Conservation (phyloP, 2,888 invertebrate species). For the Lymantria monacha region DNA sequence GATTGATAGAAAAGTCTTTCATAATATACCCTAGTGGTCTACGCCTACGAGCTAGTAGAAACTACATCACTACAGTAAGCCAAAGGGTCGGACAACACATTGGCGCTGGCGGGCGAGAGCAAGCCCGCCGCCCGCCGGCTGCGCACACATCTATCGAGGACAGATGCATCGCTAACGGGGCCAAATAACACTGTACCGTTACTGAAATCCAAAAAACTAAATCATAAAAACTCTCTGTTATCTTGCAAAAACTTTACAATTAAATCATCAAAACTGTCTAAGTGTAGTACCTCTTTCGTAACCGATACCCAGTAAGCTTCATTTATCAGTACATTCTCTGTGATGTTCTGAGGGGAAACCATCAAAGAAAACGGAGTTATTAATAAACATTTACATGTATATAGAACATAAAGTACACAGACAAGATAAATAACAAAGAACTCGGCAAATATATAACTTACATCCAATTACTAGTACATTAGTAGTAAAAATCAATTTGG, state of each 20-base stretch:
- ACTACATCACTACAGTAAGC: conserved; percentile 80
- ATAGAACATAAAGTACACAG: conserved; percentile 42
- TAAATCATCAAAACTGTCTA: conserved; percentile 82
- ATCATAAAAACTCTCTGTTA: conserved; percentile 79
- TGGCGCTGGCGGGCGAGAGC: conserved; percentile 33
- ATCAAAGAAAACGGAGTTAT: conserved; percentile 80
- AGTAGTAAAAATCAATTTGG: conserved; percentile 65
- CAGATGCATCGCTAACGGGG: conserved; percentile 83
- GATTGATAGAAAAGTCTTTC: conserved; percentile 79
- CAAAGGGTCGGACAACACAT: conserved; percentile 78
- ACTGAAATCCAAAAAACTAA: conserved; percentile 82
- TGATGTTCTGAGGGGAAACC: conserved; percentile 95
- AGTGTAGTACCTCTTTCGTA: conserved; percentile 94
- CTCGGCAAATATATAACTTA: conserved; percentile 63
- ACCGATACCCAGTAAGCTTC: conserved; percentile 96
- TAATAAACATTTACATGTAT: conserved; percentile 61
- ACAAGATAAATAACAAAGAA: conserved; percentile 38
- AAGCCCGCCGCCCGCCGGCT: conserved; percentile 47
- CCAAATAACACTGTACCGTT: conserved; percentile 81
- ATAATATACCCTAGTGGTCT: conserved; percentile 82
- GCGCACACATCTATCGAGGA: conserved; percentile 77
- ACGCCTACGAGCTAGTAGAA: conserved; percentile 79
- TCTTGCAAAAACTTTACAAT: conserved; percentile 81
- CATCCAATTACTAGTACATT: conserved; percentile 68
- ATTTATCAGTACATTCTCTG: conserved; percentile 97